phyloP scores from a whole-genome alignment of 2,888 invertebrate species.

The Ptychoptera contaminata region DNA sequence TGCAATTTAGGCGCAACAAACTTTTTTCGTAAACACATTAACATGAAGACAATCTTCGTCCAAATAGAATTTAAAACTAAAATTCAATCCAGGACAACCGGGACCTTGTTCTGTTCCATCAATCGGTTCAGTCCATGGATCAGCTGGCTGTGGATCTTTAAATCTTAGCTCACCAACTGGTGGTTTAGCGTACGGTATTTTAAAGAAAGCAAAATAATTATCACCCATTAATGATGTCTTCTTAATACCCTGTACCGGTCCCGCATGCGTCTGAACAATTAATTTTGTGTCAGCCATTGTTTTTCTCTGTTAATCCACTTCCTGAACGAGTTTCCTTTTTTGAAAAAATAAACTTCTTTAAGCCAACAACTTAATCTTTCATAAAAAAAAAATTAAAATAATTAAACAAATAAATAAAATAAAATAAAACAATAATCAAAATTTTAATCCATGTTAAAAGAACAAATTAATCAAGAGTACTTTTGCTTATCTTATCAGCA shows the following conservation, averaged over 20 bases:
- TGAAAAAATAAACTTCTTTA: no score
- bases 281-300: constrained; percentile 4
- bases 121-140: constrained; percentile 28
- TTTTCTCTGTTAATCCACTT: neutral
- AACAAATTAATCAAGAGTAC: no score
- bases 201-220: constrained; percentile 24
- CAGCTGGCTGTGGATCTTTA: constrained; percentile 27
- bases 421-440: no score
- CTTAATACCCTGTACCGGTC: constrained; percentile 23
- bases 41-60: constrained; percentile 37
- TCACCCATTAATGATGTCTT: constrained; percentile 18
- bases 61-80: constrained; percentile 27
- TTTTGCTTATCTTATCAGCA: no score
- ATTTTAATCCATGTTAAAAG: no score
- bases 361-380: no score
- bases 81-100: constrained; percentile 24
- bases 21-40: constrained; percentile 30
- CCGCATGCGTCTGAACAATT: constrained; percentile 21
- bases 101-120: constrained; percentile 28
- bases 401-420: no score
- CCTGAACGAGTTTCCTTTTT: neutral
- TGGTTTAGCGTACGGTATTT: constrained; percentile 27
- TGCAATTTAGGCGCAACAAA: no score
- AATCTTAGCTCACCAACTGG: constrained; percentile 26
- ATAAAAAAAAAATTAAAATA: no score